Percentiles rank a stretch among this genome's conserved stretches.
Conservation (phyloP, 2,888 invertebrate genomes). For the Iphiclides podalirius region DNA sequence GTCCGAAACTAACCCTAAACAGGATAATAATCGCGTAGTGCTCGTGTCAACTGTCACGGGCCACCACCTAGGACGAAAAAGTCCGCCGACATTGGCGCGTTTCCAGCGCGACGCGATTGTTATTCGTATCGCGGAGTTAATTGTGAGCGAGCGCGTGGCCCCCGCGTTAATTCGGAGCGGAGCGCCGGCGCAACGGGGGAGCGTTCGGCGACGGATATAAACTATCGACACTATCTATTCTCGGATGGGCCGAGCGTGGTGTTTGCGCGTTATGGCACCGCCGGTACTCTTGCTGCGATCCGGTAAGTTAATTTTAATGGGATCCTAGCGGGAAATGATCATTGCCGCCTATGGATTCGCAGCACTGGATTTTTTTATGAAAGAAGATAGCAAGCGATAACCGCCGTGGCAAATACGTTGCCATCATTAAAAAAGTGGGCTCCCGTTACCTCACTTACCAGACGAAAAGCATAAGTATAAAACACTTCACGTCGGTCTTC, state of each 20-base stretch:
- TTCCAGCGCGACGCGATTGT: constrained; percentile 64
- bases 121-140: constrained; percentile 68
- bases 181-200: constrained; percentile 64
- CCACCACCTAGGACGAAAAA: constrained; percentile 58
- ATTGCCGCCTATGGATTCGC: too few relatives aligned
- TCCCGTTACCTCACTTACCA: too few relatives aligned
- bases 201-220: constrained; percentile 72
- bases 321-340: too few relatives aligned
- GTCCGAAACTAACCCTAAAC: constrained; percentile 65
- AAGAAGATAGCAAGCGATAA: too few relatives aligned
- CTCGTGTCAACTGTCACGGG: constrained; percentile 58
- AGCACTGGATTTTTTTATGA: too few relatives aligned
- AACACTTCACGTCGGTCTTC: too few relatives aligned
- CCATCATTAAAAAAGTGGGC: too few relatives aligned
- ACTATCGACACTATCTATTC: constrained; percentile 61
- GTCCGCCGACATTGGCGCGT: constrained; percentile 58
- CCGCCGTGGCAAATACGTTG: too few relatives aligned
- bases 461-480: too few relatives aligned
- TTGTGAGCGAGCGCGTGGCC: constrained; percentile 64
- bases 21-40: constrained; percentile 67
- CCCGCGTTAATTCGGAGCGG: constrained; percentile 76
- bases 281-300: too few relatives aligned
- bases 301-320: too few relatives aligned
- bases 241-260: constrained; percentile 48
- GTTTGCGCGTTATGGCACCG: constrained; percentile 18